These are phyloP conservation scores for Rhimphoctona megacephalus DNA, from an alignment of 2,888 invertebrate genomes.

Conservation along the genomic window DNA sequence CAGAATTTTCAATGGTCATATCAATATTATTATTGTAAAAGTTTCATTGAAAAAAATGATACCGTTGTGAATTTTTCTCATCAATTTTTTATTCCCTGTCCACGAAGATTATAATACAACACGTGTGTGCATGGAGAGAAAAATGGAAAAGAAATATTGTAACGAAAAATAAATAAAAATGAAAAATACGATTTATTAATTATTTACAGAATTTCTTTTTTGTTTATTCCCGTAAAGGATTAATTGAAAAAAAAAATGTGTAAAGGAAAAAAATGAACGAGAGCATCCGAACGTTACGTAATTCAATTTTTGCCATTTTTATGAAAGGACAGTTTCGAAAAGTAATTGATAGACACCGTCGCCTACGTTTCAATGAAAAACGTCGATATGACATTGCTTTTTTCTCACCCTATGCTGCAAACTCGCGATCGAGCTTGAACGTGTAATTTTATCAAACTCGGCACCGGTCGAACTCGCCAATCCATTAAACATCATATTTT, in stretches of 20 bases:
- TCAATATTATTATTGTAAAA: background rate
- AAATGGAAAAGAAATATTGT: background rate
- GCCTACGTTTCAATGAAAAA: background rate
- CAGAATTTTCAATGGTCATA: too few relatives aligned
- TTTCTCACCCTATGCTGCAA: background rate
- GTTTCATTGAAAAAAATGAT: too few relatives aligned
- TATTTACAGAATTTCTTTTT: background rate
- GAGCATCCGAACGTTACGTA: constrained; percentile 1
- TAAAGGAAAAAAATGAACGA: background rate
- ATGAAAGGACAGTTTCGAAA: background rate
- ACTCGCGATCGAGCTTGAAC: background rate
- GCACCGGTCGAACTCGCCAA: background rate
- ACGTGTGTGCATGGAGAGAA: background rate
- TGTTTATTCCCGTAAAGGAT: background rate
- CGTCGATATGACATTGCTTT: background rate
- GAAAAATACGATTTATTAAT: background rate
- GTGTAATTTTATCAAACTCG: constrained; percentile 39
- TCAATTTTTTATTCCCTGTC: background rate
- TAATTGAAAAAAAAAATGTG: background rate
- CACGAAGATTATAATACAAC: too few relatives aligned
- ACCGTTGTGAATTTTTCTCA: background rate
- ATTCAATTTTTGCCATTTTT: constrained; percentile 10
- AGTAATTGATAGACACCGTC: background rate
- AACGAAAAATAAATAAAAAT: background rate
- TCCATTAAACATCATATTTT: background rate